Evolutionary conservation across 2,113 vertebrate genomes (phyloP).

Genomic region (Thomomys bottae): DNA sequence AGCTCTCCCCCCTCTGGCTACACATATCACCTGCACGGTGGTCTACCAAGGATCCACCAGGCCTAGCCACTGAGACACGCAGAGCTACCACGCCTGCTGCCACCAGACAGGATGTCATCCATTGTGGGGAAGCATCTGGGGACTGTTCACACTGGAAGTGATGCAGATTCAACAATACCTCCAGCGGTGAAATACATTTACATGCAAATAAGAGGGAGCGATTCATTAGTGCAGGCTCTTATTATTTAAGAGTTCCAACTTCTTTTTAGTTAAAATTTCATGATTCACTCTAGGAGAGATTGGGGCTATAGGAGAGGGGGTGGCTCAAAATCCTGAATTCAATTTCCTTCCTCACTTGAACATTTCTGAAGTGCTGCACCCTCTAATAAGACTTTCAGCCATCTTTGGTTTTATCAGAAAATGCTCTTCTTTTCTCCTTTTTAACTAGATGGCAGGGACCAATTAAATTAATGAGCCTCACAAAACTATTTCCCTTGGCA

Average conservation of each 20-base stretch:
- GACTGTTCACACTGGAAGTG: not conserved
- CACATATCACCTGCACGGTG: too few relatives aligned
- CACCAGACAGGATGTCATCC: too few relatives aligned
- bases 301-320: not conserved
- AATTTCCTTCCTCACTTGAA: slow-evolving; percentile 56
- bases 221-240: not conserved
- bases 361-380: slow-evolving; percentile 10
- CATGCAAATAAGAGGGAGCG: not conserved
- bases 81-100: too few relatives aligned
- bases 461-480: slow-evolving; percentile 86
- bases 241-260: not conserved
- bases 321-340: not conserved
- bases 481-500: slow-evolving; percentile 82
- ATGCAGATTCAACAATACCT: not conserved
- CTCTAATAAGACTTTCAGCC: slow-evolving; percentile 69
- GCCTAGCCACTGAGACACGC: too few relatives aligned
- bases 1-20: too few relatives aligned
- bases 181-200: not conserved
- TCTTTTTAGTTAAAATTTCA: not conserved
- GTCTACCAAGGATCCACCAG: too few relatives aligned
- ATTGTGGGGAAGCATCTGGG: too few relatives aligned
- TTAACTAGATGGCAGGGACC: slow-evolving; percentile 85
- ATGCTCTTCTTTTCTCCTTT: slow-evolving; percentile 77
- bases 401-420: slow-evolving; percentile 77
- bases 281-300: not conserved